A percentile compares a stretch with the other conserved stretches of the same genome.
Evolutionary conservation across 2,888 invertebrate genomes (phyloP).

Genomic region (Magallana nippona): DNA sequence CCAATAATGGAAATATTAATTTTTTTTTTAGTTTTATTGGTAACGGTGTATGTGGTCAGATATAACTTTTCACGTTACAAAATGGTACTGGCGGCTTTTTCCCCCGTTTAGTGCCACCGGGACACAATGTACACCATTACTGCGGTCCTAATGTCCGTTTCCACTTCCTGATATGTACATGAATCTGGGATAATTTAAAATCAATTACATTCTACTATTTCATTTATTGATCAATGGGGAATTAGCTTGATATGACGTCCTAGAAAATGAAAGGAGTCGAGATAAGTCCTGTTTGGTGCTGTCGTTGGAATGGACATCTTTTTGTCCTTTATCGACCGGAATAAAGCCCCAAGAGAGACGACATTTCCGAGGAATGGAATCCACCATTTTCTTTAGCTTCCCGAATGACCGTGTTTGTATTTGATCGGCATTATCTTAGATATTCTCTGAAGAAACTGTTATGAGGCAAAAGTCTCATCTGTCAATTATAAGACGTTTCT

Average conservation of each 20-base stretch:
- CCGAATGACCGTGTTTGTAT: constrained; percentile 1
- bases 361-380: not conserved
- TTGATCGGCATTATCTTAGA: constrained; percentile 10
- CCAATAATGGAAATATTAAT: too few relatives aligned
- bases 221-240: constrained; percentile 19
- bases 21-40: too few relatives aligned
- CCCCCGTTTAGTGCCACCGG: not conserved
- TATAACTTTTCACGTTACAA: not conserved
- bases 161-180: constrained; percentile 14
- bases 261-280: not conserved
- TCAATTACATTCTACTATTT: constrained; percentile 16
- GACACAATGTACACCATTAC: not conserved
- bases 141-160: not conserved
- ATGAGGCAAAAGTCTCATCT: not conserved
- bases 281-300: not conserved
- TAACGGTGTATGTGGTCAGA: too few relatives aligned
- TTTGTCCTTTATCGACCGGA: constrained; percentile 3
- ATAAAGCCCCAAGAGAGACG: not conserved
- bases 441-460: not conserved
- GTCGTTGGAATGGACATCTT: not conserved
- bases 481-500: not conserved
- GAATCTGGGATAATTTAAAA: constrained; percentile 23
- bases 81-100: not conserved
- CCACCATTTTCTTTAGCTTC: not conserved
- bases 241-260: not conserved